phyloP scores from a whole-genome alignment of 2,797 vertebrate genomes.

The Spheniscus humboldti region DNA sequence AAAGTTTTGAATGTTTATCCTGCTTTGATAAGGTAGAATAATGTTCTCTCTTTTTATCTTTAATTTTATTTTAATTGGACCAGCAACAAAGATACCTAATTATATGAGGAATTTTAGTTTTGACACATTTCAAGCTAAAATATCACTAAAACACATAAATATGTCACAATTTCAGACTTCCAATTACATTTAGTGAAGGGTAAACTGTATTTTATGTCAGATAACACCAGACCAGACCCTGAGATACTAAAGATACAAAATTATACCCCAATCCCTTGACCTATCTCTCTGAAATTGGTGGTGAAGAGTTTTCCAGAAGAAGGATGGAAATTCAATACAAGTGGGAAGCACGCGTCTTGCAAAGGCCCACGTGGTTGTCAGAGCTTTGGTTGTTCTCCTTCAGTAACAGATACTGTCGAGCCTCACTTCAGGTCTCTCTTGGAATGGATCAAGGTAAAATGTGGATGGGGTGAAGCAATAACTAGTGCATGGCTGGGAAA shows the following conservation, averaged over 20 bases:
- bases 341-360: background rate
- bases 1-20: slow-evolving; percentile 34
- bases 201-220: background rate
- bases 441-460: background rate
- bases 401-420: background rate
- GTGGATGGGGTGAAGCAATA: background rate
- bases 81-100: background rate
- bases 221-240: background rate
- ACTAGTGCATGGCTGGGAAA: background rate
- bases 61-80: slow-evolving; percentile 59
- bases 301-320: background rate
- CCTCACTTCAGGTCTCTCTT: background rate
- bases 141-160: slow-evolving; percentile 1
- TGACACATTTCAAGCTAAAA: slow-evolving; percentile 22
- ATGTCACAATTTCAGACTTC: slow-evolving; percentile 21
- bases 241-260: background rate
- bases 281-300: background rate
- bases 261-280: background rate
- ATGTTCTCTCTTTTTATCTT: slow-evolving; percentile 42
- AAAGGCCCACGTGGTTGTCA: background rate
- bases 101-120: background rate
- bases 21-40: slow-evolving; percentile 50
- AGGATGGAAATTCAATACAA: background rate
- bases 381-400: background rate
- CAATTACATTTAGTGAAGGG: background rate